A percentile compares a stretch with the other conserved stretches of the same genome.
Evolutionary conservation across 2,113 vertebrate genomes (phyloP).

Genomic region (Siphamia tubifer): DNA sequence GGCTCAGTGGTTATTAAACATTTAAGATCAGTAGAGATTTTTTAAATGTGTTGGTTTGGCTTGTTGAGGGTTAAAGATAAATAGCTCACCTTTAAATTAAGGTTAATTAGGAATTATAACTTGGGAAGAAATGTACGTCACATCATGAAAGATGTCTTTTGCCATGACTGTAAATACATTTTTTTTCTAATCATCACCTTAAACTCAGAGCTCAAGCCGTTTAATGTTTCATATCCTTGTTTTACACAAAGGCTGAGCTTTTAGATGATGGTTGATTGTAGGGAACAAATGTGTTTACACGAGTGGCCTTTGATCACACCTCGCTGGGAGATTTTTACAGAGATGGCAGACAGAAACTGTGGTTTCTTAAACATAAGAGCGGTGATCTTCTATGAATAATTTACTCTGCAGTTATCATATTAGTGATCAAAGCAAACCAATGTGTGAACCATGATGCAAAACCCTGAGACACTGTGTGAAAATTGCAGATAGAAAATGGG

Average conservation of each 20-base stretch:
- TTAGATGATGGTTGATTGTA: neutral
- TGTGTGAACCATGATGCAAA: constrained; percentile 15
- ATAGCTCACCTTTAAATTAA: no score
- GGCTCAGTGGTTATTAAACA: no score
- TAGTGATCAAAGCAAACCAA: constrained; percentile 50
- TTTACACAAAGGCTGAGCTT: neutral
- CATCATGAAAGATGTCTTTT: neutral
- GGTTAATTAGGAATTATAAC: neutral
- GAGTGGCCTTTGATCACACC: constrained; percentile 42
- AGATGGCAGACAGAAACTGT: constrained; percentile 19
- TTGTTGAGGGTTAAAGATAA: no score
- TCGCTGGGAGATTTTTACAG: constrained; percentile 1
- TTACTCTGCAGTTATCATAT: constrained; percentile 62
- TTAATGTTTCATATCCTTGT: neutral
- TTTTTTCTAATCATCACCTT: no score
- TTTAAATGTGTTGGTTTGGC: no score
- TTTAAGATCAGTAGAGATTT: no score
- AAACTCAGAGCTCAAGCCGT: neutral
- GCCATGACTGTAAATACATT: no score
- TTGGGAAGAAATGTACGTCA: no score
- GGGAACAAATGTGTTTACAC: constrained; percentile 30
- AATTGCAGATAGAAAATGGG: constrained; percentile 15
- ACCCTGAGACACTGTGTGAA: constrained; percentile 12
- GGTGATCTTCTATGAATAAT: constrained; percentile 59
- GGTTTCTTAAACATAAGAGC: constrained; percentile 50